Evolutionary conservation across 1,140 invertebrate species (phyloP).

Genomic region (Tenebrio molitor): DNA sequence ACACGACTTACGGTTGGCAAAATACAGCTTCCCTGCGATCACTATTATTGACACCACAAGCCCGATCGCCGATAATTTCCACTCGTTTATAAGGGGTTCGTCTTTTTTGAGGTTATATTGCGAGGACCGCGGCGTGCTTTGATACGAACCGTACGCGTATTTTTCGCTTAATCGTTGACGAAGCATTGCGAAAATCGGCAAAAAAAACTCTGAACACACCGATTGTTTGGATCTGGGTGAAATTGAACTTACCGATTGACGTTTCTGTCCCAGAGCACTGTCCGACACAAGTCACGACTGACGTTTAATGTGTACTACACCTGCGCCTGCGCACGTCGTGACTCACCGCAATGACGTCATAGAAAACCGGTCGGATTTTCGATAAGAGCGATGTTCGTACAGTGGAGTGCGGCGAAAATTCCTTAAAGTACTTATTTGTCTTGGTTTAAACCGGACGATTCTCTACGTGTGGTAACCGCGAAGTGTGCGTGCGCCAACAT

Average conservation of each 20-base stretch:
- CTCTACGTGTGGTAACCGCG: slow-evolving; percentile 9
- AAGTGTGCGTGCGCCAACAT: slow-evolving; percentile 1
- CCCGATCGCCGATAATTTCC: slow-evolving; percentile 57
- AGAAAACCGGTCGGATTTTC: too few species aligned
- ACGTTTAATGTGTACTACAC: too few species aligned
- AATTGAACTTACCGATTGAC: slow-evolving; percentile 6
- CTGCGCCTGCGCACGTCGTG: too few species aligned
- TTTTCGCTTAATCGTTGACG: slow-evolving; percentile 49
- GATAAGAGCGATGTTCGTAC: too few species aligned
- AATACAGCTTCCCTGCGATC: slow-evolving; percentile 55
- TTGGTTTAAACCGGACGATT: too few species aligned
- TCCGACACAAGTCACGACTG: too few species aligned
- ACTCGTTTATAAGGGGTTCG: slow-evolving; percentile 51
- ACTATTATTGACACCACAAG: slow-evolving; percentile 58
- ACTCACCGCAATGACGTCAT: too few species aligned
- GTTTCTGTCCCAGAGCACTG: too few species aligned
- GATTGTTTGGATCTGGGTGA: too few species aligned
- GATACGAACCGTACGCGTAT: neutral
- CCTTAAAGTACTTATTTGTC: too few species aligned
- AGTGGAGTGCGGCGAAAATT: too few species aligned
- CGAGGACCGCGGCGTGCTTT: slow-evolving; percentile 2
- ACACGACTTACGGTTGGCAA: slow-evolving; percentile 57
- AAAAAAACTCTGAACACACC: too few species aligned
- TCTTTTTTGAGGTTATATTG: slow-evolving; percentile 46
- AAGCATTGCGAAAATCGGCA: slow-evolving; percentile 50